Conservation (phyloP, 2,888 invertebrate genomes). For the Euplexia lucipara region DNA sequence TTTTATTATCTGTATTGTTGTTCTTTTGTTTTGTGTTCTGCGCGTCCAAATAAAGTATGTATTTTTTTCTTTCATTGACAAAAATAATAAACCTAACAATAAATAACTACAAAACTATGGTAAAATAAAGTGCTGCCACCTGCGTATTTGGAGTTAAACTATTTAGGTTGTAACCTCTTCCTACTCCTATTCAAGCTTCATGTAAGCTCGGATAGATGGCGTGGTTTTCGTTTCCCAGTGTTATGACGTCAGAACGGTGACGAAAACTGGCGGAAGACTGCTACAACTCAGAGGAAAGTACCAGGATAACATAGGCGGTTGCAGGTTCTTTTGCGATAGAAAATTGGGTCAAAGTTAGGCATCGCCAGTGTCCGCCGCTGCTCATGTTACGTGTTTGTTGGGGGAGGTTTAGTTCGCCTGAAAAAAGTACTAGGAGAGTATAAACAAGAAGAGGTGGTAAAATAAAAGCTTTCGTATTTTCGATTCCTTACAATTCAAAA, state of each 20-base stretch:
- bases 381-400: too few species aligned
- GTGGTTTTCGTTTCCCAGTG: neutral
- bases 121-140: slow-evolving; percentile 34
- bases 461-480: too few species aligned
- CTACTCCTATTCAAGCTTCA: rapidly evolving
- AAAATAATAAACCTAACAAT: too few species aligned
- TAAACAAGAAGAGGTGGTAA: too few species aligned
- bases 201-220: slow-evolving; percentile 26
- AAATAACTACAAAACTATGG: too few species aligned
- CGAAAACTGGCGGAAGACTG: slow-evolving; percentile 16
- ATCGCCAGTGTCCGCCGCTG: neutral
- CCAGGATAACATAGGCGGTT: slow-evolving; percentile 24
- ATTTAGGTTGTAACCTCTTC: neutral
- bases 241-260: slow-evolving; percentile 6
- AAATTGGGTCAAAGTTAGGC: slow-evolving; percentile 7
- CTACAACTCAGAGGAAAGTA: slow-evolving; percentile 27
- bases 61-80: too few species aligned
- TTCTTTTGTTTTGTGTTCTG: too few species aligned
- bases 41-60: too few species aligned
- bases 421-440: too few species aligned
- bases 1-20: too few species aligned
- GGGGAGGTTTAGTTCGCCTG: too few species aligned
- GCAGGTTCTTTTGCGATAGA: neutral
- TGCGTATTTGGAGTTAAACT: neutral
- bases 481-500: too few species aligned